Base-by-base conservation (phyloP, 2,797 vertebrate species). In the Enteromius trimaculatus region DNA sequence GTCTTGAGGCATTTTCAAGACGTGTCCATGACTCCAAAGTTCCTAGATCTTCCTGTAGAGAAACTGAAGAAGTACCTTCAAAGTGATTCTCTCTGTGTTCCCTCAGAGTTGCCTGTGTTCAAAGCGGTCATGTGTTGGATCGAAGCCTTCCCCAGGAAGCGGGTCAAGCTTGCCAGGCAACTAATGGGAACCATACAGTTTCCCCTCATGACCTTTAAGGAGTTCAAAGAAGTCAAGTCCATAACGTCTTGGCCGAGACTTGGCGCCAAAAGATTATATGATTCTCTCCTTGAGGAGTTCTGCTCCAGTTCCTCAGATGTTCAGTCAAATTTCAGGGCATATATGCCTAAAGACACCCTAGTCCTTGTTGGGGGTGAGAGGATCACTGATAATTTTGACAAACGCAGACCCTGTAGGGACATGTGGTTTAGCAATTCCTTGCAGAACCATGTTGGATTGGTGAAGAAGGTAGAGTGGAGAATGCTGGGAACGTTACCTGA, bases 111-210 rank as follows among this genome's bases (percentile, higher is more conserved):
- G 23, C 90, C 95, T 42, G 96, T 95, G 21, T 95, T 98, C 84
- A 90, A 93, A 86, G 96, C 96, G 1, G 95, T 95, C 0, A 89
- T 94, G n/a, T 90, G 90, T 11, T 98, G 97, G 97, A 88, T 98
- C 5, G 84, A 88, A 60, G 95, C 92, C 29, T 92, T 96, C 76
- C 93, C 93, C 0, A 85, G 87, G 4, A 92, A 88, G 31, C 92
- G 95, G 39, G 74, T 95, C 65, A 76, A 89, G 2, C 86, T 92
- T 1, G 95, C 95, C 23, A 91, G 89, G 34, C 85, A 91, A 29
- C 84, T 98, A 9, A 92, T 97, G 92, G 91, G 83, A 0, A 94
- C 92, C 2, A 92, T 98, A 53, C 94, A 96, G 19, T 98, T 98
- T 77, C 92, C 95, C 6, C 95, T 97, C 29, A 97, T 98, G 96